Percentiles rank a stretch among this genome's conserved stretches.
These are phyloP conservation scores for Nemotelus nigrinus DNA, from an alignment of 2,888 invertebrate species.

Conservation along the genomic window DNA sequence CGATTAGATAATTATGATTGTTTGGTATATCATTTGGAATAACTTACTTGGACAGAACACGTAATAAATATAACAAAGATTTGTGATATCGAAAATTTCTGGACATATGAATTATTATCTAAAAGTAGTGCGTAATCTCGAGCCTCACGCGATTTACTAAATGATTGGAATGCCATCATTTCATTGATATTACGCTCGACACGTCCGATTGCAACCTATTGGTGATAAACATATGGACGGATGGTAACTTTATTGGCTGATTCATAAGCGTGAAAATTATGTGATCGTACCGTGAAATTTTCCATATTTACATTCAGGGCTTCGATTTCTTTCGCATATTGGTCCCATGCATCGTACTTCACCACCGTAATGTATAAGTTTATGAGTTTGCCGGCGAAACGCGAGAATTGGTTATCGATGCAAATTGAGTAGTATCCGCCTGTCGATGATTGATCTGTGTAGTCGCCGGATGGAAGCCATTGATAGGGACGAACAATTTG, in stretches of 20 bases:
- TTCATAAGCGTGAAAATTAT: not conserved
- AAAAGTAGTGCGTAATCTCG: conserved; percentile 82
- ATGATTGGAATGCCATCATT: conserved; percentile 85
- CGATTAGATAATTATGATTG: not conserved
- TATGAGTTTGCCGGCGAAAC: conserved; percentile 88
- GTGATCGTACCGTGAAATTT: conserved; percentile 81
- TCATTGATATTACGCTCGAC: conserved; percentile 87
- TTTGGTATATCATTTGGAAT: not conserved
- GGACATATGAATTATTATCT: conserved; percentile 87
- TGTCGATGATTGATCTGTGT: conserved; percentile 81
- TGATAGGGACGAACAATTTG: conserved; percentile 89
- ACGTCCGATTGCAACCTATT: conserved; percentile 75
- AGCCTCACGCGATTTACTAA: conserved; percentile 81
- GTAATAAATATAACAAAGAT: conserved; percentile 83
- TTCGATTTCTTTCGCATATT: conserved; percentile 88
- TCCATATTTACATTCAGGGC: conserved; percentile 86
- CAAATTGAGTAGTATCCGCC: conserved; percentile 92
- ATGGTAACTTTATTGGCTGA: not conserved
- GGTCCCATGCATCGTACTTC: conserved; percentile 92
- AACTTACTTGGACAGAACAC: conserved; percentile 74
- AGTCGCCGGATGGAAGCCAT: conserved; percentile 89
- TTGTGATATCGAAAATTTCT: conserved; percentile 88
- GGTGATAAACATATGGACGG: conserved; percentile 39
- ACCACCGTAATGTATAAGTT: conserved; percentile 92
- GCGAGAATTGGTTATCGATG: conserved; percentile 92